Evolutionary conservation across 1,140 invertebrate species (phyloP), one percentile per base, ranked within the genome.

Genomic region (Bombus polaris): DNA sequence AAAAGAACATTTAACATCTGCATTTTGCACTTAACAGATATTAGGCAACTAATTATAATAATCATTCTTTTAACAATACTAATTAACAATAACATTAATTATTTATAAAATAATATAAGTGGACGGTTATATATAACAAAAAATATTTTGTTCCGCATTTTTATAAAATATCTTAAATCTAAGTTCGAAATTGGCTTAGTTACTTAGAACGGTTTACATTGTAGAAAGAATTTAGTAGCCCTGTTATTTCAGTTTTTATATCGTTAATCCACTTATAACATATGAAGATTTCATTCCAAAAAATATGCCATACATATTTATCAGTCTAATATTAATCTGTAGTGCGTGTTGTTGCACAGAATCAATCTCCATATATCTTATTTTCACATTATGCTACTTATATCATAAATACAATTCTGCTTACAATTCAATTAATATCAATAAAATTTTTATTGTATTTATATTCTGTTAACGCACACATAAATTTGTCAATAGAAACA

Each of bases 71-170:
- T 82, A 90, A 89, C 71, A 87, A 35, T 85, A 87, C 5, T 68
- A 87, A 87, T 77, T 83, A 85, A 87, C 82, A 85, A 57, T 85
- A 72, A 83, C 25, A 72, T 72, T 73, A 85, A 77, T 77, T 18
- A 39, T 73, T 85, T 77, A 85, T 85, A 87, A 87, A 91, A 83
- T 90, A 88, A 90, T 88, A 73, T 79, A 81, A 90, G 59, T 91
- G 91, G 89, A 92, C 90, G 91, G 89, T 88, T 87, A 70, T 79
- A 72, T 57, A 59, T 84, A 92, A 92, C 75, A 65, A 88, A 92
- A 91, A 32, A 85, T 81, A 71, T 77, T 77, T 39, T 80, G 77
- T 88, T 87, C 74, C 81, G 75, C 35, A 79, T 35, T 76, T 65
- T 90, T 90, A 89, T 73, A 89, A 89, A 90, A 89, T 62, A 59